Base-by-base conservation (phyloP, 2,888 invertebrate species). In the Sarcophaga subvicina region DNA sequence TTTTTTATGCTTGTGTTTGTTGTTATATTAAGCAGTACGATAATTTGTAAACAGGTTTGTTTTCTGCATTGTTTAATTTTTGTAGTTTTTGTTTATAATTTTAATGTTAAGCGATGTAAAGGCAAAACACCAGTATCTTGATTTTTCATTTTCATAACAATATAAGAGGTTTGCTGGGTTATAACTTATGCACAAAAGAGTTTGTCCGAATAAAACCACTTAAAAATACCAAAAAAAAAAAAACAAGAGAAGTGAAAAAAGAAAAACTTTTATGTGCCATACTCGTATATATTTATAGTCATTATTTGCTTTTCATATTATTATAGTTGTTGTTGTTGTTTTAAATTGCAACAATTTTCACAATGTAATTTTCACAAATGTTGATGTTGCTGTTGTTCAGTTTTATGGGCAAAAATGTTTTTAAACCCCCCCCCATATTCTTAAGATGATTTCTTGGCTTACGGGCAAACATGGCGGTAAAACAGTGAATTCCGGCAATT, bases 401-500 rank as follows among this genome's bases (percentile, higher is more conserved):
- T 80, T 78, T 14, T 80, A 83, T 76, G 72, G 49, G 47, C 17
- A 54, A 75, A 81, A 81, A 67, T 83, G 22, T 62, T 83, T 67
- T 86, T 71, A 75, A 83, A 76, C 20, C 64, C 1, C 8, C 8
- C 10, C 8, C 2, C 64, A 59, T 66, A 73, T 83, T 78, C 60
- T 79, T 64, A 64, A 79, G 83, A 84, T 84, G 75, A 70, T 84
- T 79, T 80, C 45, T 84, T 75, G 75, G 83, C 75, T 75, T 81
- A 64, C 70, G 71, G 63, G 73, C 87, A 84, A 71, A 79, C 71
- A 64, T 69, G 80, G 60, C 70, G 63, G 77, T 79, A 75, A 88
- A 88, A 86, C 81, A 86, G 79, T 62, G 12, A 79, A 81, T 86
- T 86, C 88, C 86, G 88, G 88, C 84, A 84, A 88, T 88, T 88